Evolutionary conservation across 1,140 invertebrate species (phyloP).

Genomic region (Drosophila simulans): DNA sequence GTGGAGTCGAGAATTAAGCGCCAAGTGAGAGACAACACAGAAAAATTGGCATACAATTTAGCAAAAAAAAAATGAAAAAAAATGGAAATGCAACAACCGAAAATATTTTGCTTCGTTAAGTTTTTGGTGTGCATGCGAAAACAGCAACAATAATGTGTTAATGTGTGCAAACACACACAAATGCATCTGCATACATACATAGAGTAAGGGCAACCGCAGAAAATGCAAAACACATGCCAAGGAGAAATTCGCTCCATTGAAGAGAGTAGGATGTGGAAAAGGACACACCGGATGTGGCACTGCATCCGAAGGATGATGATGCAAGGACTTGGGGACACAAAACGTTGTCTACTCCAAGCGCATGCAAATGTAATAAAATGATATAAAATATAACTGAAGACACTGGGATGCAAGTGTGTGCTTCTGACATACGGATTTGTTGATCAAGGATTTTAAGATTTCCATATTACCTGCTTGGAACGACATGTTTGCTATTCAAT

Average conservation of each 20-base stretch:
- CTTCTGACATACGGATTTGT: constrained; percentile 15
- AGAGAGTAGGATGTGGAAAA: constrained; percentile 5
- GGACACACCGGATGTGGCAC: constrained; percentile 24
- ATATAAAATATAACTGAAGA: constrained; percentile 47
- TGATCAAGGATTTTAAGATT: not conserved
- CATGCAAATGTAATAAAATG: constrained; percentile 72
- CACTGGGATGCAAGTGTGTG: constrained; percentile 13
- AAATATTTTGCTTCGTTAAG: constrained; percentile 77
- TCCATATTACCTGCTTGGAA: not conserved
- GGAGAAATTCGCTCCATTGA: constrained; percentile 25
- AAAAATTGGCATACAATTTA: constrained; percentile 46
- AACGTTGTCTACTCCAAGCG: constrained; percentile 29
- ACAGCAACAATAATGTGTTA: constrained; percentile 66
- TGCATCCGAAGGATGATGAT: constrained; percentile 17
- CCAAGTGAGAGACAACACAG: constrained; percentile 1
- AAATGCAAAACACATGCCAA: constrained; percentile 74
- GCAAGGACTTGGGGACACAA: constrained; percentile 29
- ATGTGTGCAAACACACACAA: constrained; percentile 47
- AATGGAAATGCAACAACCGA: constrained; percentile 61
- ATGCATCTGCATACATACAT: constrained; percentile 6
- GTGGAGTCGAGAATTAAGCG: constrained; percentile 22
- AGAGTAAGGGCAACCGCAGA: constrained; percentile 47
- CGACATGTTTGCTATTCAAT: not conserved
- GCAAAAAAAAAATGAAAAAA: constrained; percentile 25
- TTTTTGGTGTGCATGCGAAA: constrained; percentile 66